These are phyloP conservation scores for Acanthurus leucopareius DNA, from an alignment of 2,797 vertebrate genomes.

Conservation along the genomic window DNA sequence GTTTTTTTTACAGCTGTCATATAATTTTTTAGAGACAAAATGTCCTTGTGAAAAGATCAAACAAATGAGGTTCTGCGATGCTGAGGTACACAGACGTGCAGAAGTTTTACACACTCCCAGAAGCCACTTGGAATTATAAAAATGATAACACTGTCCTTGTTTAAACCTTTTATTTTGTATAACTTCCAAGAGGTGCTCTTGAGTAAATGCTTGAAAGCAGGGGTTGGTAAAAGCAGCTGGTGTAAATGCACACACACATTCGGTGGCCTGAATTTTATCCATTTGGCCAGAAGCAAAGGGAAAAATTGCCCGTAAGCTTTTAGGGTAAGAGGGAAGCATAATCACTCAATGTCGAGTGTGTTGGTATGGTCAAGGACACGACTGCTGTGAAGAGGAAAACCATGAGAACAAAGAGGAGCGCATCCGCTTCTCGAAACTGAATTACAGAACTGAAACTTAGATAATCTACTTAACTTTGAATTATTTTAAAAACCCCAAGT, in stretches of 20 bases:
- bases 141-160: not conserved
- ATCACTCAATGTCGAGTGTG: conserved; percentile 29
- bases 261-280: conserved; percentile 11
- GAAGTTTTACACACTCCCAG: conserved; percentile 19
- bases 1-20: not conserved
- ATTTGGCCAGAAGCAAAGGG: conserved; percentile 26
- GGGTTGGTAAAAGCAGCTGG: conserved; percentile 7
- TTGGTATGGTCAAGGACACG: conserved; percentile 19
- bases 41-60: conserved; percentile 15
- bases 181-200: conserved; percentile 4
- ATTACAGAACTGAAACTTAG: conserved; percentile 16
- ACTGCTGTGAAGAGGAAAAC: conserved; percentile 16
- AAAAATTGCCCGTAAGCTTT: conserved; percentile 30
- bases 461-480: conserved; percentile 44
- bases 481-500: conserved; percentile 29
- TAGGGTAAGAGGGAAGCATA: conserved; percentile 7
- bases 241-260: not conserved
- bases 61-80: not conserved
- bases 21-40: conserved; percentile 16
- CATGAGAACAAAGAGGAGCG: conserved; percentile 20
- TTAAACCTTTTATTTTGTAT: conserved; percentile 5
- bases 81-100: not conserved
- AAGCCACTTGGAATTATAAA: conserved; percentile 2
- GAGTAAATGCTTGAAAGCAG: conserved; percentile 9
- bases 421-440: conserved; percentile 23